Evolutionary conservation across 2,113 vertebrate genomes (phyloP), one percentile per base, ranked within the genome.

Genomic region (Atractosteus spatula): DNA sequence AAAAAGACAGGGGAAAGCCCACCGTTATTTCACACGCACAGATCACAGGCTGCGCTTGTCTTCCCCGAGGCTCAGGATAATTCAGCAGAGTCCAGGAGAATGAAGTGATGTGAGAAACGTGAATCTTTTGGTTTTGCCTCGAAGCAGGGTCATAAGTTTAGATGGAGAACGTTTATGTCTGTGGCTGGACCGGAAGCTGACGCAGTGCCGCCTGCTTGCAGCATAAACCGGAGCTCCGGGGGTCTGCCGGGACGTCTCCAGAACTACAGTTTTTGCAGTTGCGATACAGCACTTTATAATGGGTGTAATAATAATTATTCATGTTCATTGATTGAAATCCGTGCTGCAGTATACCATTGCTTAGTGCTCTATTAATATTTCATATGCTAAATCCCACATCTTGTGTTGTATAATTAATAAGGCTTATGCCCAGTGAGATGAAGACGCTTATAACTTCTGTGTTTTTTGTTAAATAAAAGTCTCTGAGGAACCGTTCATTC

Each of bases 121-220:
- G 78, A 74, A 77, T 51, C 47, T 51, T 51, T 7, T 51, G 10
- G 5, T 75, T 89, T 87, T 86, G 88, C 85, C 83, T 80, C 80
- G 84, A 81, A 87, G 81, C 85, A 83, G 82, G 89, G 90, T 91
- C 89, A 89, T 80, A 81, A 89, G 90, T 91, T 90, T 90, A 90
- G 85, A 88, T 84, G 89, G 84, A 88, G 85, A 89, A 87, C 86
- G 87, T 88, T 89, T 84, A 80, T 88, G 83, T 77, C 55, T 29
- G 84, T 87, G 87, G 87, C 87, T 80, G 82, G 87, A 88, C 87
- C 84, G 78, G 85, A 86, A 80, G 77, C 83, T 51, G 47, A 51
- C 47, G 10, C 47, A 29, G 29, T 10, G 3, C 47, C 5, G 5
- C 47, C 10, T 7, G 10, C 47, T 51, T 7, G 47, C 47, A 51